A percentile compares a stretch with the other conserved stretches of the same genome.
Evolutionary conservation across 1,140 invertebrate species (phyloP).

Genomic region (Holcopasites calliopsidis): DNA sequence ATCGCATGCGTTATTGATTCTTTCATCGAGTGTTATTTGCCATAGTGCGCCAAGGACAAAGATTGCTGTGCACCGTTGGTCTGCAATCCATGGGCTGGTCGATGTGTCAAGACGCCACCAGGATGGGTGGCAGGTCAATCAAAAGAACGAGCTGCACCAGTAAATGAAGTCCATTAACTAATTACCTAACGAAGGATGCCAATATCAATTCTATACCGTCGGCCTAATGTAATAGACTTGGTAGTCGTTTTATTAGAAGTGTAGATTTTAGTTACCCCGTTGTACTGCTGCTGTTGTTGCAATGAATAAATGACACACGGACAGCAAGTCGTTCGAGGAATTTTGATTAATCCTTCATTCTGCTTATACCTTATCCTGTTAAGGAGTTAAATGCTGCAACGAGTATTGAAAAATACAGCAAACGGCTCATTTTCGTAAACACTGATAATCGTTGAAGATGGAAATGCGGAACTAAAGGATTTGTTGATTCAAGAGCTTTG

Average conservation of each 20-base stretch:
- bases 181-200: not conserved
- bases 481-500: too few species aligned
- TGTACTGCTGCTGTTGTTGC: too few species aligned
- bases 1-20: too few species aligned
- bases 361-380: too few species aligned
- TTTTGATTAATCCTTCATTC: too few species aligned
- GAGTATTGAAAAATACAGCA: too few species aligned
- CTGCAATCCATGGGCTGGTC: conserved; percentile 45
- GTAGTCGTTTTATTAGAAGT: not conserved
- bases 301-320: not conserved
- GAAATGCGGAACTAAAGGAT: too few species aligned
- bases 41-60: conserved; percentile 30
- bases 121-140: too few species aligned
- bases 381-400: too few species aligned
- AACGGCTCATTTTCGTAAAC: too few species aligned
- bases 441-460: too few species aligned
- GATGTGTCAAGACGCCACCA: conserved; percentile 7
- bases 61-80: conserved; percentile 43
- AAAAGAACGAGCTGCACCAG: not conserved
- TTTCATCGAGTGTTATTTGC: not conserved
- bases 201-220: not conserved
- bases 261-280: not conserved
- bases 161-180: not conserved
- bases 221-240: not conserved
- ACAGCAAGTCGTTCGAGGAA: not conserved